Evolutionary conservation across 2,888 invertebrate species (phyloP).

Genomic region (Panopea generosa): DNA sequence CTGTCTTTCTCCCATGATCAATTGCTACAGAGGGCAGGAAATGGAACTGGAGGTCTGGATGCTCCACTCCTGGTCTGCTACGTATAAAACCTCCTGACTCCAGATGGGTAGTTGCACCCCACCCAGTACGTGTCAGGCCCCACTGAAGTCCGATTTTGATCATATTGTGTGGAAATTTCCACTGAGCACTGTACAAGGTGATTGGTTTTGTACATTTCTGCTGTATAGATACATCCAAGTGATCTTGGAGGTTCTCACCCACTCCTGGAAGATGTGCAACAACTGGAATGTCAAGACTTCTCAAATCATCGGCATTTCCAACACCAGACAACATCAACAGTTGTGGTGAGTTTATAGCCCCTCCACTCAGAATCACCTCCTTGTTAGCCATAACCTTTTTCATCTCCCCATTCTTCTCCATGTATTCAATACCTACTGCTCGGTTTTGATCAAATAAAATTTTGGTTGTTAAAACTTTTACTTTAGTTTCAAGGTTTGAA

Average conservation of each 20-base stretch:
- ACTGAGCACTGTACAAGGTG: constrained; percentile 86
- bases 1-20: constrained; percentile 86
- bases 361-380: constrained; percentile 94
- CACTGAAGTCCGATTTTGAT: constrained; percentile 86
- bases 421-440: constrained; percentile 85
- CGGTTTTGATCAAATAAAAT: constrained; percentile 84
- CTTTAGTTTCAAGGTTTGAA: constrained; percentile 89
- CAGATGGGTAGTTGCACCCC: constrained; percentile 86
- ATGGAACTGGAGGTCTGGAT: constrained; percentile 87
- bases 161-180: constrained; percentile 87
- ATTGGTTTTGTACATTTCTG: constrained; percentile 85
- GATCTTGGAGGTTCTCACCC: constrained; percentile 92
- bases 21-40: constrained; percentile 86
- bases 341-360: constrained; percentile 97
- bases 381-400: constrained; percentile 87
- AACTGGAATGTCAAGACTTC: constrained; percentile 87
- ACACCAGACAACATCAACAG: constrained; percentile 96
- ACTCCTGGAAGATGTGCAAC: constrained; percentile 89
- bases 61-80: constrained; percentile 79
- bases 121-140: constrained; percentile 84
- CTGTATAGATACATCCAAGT: constrained; percentile 88
- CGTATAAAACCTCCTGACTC: constrained; percentile 86
- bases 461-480: constrained; percentile 88
- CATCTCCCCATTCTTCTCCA: constrained; percentile 72
- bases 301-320: constrained; percentile 87